phyloP scores from a whole-genome alignment of 1,140 invertebrate species.

The Euura lappo region DNA sequence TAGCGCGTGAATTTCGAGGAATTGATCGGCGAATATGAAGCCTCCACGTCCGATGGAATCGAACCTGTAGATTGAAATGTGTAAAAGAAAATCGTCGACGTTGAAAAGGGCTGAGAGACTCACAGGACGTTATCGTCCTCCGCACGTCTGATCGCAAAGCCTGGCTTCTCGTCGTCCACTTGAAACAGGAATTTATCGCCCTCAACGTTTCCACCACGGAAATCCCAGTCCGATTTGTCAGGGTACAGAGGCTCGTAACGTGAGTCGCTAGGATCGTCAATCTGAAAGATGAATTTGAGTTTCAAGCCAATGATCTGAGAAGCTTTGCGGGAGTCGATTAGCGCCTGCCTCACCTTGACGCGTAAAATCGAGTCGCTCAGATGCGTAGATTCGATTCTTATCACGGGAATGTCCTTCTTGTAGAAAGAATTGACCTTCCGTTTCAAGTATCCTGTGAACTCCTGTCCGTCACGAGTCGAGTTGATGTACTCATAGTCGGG shows the following conservation, averaged over 20 bases:
- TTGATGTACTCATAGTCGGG: constrained; percentile 69
- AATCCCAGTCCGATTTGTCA: constrained; percentile 26
- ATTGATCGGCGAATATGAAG: constrained; percentile 82
- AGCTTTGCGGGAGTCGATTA: background rate
- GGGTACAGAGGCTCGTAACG: constrained; percentile 73
- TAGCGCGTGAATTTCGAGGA: constrained; percentile 79
- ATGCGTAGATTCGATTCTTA: constrained; percentile 68
- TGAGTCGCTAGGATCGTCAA: constrained; percentile 65
- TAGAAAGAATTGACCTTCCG: constrained; percentile 66
- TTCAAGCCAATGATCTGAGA: background rate
- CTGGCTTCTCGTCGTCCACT: constrained; percentile 60
- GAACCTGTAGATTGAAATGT: constrained; percentile 63
- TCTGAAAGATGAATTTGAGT: constrained; percentile 51
- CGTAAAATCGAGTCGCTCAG: constrained; percentile 68
- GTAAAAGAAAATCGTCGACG: constrained; percentile 8
- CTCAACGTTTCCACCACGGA: constrained; percentile 17
- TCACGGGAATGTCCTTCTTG: constrained; percentile 67
- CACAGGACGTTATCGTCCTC: constrained; percentile 65
- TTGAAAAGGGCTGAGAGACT: constrained; percentile 38
- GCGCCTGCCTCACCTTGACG: constrained; percentile 66
- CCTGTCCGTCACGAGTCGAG: constrained; percentile 63
- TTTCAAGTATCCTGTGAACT: constrained; percentile 64
- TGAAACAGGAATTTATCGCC: constrained; percentile 60
- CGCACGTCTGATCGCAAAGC: constrained; percentile 66
- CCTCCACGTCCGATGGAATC: constrained; percentile 76